Evolutionary conservation across 2,797 vertebrate genomes (phyloP).

Genomic region (Anniella stebbinsi): DNA sequence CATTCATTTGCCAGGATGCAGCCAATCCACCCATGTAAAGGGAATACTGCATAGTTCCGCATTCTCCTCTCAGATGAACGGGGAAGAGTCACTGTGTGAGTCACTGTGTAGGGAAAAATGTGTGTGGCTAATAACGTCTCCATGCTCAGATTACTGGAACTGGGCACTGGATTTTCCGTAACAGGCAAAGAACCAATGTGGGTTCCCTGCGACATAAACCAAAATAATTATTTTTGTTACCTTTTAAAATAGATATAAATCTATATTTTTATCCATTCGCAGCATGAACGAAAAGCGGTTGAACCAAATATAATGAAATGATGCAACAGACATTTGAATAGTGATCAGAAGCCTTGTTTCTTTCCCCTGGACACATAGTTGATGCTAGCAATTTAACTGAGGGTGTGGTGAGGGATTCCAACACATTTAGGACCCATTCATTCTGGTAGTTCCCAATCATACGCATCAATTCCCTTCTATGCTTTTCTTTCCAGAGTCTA

Average conservation of each 20-base stretch:
- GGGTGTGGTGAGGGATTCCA: not conserved
- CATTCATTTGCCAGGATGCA: not conserved
- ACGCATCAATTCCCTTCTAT: not conserved
- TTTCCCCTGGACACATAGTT: slow-evolving; percentile 7
- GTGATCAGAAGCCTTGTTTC: not conserved
- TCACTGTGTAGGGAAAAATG: not conserved
- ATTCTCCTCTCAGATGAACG: not conserved
- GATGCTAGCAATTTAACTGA: not conserved
- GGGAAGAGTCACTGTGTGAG: not conserved
- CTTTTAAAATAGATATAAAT: slow-evolving; percentile 13
- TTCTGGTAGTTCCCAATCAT: not conserved
- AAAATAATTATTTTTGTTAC: slow-evolving; percentile 21
- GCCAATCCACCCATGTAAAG: not conserved
- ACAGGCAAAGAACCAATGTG: slow-evolving; percentile 17
- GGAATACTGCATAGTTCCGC: not conserved
- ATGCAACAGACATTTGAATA: slow-evolving; percentile 16
- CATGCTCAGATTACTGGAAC: not conserved
- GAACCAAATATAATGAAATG: slow-evolving; percentile 33
- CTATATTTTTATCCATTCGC: slow-evolving; percentile 12
- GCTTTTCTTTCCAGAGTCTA: not conserved
- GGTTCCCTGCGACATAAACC: slow-evolving; percentile 11
- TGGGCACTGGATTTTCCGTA: not conserved
- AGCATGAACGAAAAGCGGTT: slow-evolving; percentile 1
- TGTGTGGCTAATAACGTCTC: not conserved
- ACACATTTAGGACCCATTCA: not conserved